Evolutionary conservation across 2,797 vertebrate species (phyloP), one percentile per base, ranked within the genome.

Genomic region (Scolopax rusticola): DNA sequence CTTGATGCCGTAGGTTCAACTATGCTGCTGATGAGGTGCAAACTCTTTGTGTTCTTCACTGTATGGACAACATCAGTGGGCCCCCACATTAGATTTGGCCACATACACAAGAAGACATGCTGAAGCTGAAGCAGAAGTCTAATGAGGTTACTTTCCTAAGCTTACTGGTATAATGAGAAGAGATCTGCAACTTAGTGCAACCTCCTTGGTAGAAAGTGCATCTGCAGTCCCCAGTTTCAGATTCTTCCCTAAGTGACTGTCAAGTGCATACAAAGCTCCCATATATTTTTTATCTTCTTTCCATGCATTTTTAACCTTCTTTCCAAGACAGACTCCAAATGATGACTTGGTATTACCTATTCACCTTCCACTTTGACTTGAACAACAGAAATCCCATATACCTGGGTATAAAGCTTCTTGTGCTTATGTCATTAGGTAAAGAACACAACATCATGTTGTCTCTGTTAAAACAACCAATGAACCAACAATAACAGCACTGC

Each of bases 21-120:
- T 25, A 41, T 17, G 30, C 5, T 57, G 47, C 51, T 68, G 54
- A 57, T 33, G 28, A 85, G 16, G 18, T 64, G 21, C 53, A 79
- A 30, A 30, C 21, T 75, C 43, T 16, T 57, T 47, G 30, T 48
- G 28, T 64, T 74, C 20, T 27, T 80, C 33, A 18, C 18, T 53
- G 38, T 32, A 53, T 7, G 20, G 33, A 51, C 30, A 57, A 30
- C 7, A 56, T 21, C 40, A 71, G 41, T 38, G 24, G 28, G 36
- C 8, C 5, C 17, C 11, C 0, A 0, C 0, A 2, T 68, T 60
- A 84, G 12, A 60, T 60, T 74, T 2, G 1, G 56, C 57, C 28
- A n/a, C 30, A 11, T 2, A 7, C 2, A 3, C 36, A 70, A 83
- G 32, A 78, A 24, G 50, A 51, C 25, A 27, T 51, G 7, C 19